Conservation (phyloP, 1,140 invertebrate genomes). For the Lepidurus couesii region DNA sequence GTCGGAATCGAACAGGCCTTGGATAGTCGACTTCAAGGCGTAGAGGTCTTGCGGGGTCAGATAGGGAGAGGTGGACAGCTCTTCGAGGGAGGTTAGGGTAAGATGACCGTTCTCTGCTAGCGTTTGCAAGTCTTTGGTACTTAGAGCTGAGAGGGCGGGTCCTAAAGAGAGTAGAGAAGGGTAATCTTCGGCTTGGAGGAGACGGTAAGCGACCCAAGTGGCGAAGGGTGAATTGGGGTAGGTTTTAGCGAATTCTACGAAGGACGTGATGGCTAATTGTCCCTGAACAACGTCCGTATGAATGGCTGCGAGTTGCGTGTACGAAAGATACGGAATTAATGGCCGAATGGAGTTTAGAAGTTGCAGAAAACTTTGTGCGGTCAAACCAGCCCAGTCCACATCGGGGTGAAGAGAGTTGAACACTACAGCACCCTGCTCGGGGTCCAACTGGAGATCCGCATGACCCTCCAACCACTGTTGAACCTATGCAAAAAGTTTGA, state of each 20-base stretch:
- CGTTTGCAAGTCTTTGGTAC: background rate
- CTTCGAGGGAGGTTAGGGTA: background rate
- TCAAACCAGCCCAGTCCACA: background rate
- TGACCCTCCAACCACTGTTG: background rate
- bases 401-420: background rate
- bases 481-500: background rate
- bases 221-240: background rate
- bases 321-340: background rate
- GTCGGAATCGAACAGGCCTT: background rate
- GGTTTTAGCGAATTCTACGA: background rate
- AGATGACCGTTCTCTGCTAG: background rate
- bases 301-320: background rate
- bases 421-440: background rate
- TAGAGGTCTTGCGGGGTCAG: background rate
- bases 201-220: background rate
- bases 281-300: background rate
- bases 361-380: background rate
- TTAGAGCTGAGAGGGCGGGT: background rate
- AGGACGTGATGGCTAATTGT: background rate
- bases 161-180: background rate
- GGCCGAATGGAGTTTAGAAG: background rate
- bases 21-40: background rate
- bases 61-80: background rate
- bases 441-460: background rate
- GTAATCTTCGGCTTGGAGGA: background rate